These are phyloP conservation scores for Thunnus thynnus DNA, from an alignment of 2,113 vertebrate species.

Conservation along the genomic window DNA sequence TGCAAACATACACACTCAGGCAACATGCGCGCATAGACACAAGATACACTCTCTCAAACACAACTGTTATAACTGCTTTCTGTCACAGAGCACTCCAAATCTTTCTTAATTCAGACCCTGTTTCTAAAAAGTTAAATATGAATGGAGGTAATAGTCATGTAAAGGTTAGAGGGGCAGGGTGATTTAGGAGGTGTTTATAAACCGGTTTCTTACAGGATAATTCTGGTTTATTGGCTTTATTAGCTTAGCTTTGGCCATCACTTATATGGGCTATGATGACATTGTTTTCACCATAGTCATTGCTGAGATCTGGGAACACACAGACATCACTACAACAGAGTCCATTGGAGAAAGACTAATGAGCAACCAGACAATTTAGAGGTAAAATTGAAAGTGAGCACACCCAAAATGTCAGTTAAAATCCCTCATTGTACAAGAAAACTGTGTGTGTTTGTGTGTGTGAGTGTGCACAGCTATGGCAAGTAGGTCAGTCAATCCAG, in stretches of 20 bases:
- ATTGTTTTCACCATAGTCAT: not conserved
- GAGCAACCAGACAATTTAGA: no score
- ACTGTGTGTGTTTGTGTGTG: no score
- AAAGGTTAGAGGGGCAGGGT: not conserved
- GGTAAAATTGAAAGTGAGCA: no score
- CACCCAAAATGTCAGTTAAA: not conserved
- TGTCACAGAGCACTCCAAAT: not conserved
- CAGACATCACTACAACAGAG: not conserved
- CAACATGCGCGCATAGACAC: not conserved
- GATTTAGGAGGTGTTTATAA: not conserved
- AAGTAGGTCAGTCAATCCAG: no score
- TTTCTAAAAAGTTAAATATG: not conserved
- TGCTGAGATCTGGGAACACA: not conserved
- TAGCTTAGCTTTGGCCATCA: not conserved
- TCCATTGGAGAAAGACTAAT: not conserved
- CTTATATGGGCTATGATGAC: not conserved
- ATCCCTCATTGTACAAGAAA: not conserved
- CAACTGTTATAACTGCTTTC: not conserved
- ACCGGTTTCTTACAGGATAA: not conserved
- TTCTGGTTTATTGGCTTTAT: not conserved
- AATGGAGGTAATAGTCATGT: not conserved
- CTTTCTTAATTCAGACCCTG: not conserved
- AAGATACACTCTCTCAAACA: not conserved
- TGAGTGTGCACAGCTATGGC: no score
- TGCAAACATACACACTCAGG: conserved; percentile 23